Base-by-base conservation (phyloP, 2,888 invertebrate species). In the Syrphus vitripennis region DNA sequence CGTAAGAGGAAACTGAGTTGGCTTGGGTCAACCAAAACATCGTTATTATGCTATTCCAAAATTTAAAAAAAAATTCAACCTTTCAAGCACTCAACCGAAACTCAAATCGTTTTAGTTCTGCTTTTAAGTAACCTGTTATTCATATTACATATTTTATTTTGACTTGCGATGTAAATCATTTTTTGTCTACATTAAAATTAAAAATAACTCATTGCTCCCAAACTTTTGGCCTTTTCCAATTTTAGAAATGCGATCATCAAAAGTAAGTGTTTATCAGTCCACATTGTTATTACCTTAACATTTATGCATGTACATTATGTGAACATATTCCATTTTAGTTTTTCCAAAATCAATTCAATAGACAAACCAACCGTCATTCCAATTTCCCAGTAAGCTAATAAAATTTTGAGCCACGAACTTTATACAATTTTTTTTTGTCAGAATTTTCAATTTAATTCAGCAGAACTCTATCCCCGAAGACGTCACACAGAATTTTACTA, bases 391-490 rank as follows among this genome's bases (percentile, higher is more conserved):
- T 84, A 84, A 81, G 84, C 3, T 45, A 19, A 6, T 6, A 59
- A 16, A n/a, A 16, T 1, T 16, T 2, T 19, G 31, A 29, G n/a
- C n/a, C 40, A 7, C 14, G 5, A 14, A 42, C 37, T 59, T 10
- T 14, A n/a, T 61, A 14, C 2, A 4, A 34, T 10, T 42, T 12
- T 21, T 26, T 0, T 55, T 21, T n/a, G 45, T 16, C 5, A 81
- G 84, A 31, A 16, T 26, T 69, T 67, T 42, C 29, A 53, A n/a
- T 59, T 67, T 6, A 77, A 55, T 7, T 59, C 53, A 7, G 50
- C 89, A 55, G 90, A 90, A 77, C 88, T 90, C 3, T 90, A 90
- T 87, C 90, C 90, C 5, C 89, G 88, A 16, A 88, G 88, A 57
- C 88, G 90, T 14, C 87, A 71, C 12, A 90, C 90, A 1, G 90